These are phyloP conservation scores for Scaptomyza polygonia DNA, from an alignment of 2,888 invertebrate genomes.

Conservation along the genomic window DNA sequence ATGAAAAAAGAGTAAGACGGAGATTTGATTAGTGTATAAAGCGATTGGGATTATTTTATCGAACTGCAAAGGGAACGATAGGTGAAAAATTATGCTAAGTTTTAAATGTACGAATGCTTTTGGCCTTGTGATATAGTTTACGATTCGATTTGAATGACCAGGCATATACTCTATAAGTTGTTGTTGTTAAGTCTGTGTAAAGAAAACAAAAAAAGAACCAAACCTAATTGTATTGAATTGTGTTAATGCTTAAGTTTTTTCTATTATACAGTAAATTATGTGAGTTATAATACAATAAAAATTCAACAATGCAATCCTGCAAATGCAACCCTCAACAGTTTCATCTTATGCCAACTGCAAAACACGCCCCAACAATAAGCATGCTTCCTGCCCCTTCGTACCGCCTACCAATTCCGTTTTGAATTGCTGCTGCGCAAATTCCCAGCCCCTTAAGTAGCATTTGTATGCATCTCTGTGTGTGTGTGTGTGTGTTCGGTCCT, in stretches of 20 bases:
- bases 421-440: constrained; percentile 32
- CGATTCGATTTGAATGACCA: constrained; percentile 28
- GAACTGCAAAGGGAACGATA: constrained; percentile 74
- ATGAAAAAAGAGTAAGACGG: constrained; percentile 18
- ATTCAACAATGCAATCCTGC: constrained; percentile 51
- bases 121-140: constrained; percentile 68
- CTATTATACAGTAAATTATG: constrained; percentile 51
- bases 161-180: constrained; percentile 20
- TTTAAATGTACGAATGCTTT: constrained; percentile 22
- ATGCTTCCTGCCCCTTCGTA: constrained; percentile 27
- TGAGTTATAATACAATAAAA: constrained; percentile 51
- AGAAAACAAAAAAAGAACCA: constrained; percentile 20
- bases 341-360: constrained; percentile 1
- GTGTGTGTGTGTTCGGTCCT: constrained; percentile 1
- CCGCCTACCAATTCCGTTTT: constrained; percentile 11
- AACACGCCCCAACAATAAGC: constrained; percentile 45
- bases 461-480: constrained; percentile 11
- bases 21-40: not conserved
- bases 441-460: constrained; percentile 19
- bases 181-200: constrained; percentile 31
- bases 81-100: constrained; percentile 60
- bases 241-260: constrained; percentile 51
- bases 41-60: constrained; percentile 36
- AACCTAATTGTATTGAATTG: constrained; percentile 36
- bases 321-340: constrained; percentile 58